These are phyloP conservation scores for Cataglyphis livida DNA, from an alignment of 2,888 invertebrate species.

Conservation along the genomic window DNA sequence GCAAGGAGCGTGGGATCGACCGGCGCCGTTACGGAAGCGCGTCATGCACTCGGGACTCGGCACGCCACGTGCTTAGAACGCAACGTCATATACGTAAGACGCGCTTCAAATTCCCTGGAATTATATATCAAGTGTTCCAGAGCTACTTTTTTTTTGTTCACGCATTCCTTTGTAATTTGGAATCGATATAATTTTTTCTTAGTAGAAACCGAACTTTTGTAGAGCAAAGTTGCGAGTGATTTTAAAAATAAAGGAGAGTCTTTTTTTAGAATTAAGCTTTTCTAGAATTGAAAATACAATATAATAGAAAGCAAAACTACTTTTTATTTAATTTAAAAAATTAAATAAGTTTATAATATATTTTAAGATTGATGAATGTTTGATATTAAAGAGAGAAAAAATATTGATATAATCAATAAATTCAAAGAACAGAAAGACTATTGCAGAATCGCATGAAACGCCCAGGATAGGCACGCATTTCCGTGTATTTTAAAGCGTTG, in stretches of 20 bases:
- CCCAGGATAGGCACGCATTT: slow-evolving; percentile 10
- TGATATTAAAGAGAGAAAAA: background rate
- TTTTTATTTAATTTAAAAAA: background rate
- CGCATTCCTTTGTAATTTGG: background rate
- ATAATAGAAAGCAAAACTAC: background rate
- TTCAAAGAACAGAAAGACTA: background rate
- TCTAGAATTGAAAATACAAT: background rate
- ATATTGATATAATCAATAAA: background rate
- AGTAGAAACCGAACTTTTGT: background rate
- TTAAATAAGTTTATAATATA: background rate
- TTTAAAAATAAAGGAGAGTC: too few species aligned
- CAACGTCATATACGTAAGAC: background rate
- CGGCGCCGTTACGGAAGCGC: slow-evolving; percentile 71
- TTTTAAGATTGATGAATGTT: background rate
- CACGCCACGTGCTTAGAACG: slow-evolving; percentile 24
- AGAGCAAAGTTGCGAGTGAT: background rate
- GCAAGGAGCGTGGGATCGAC: slow-evolving; percentile 81
- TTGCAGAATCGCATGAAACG: slow-evolving; percentile 12
- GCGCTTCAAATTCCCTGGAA: background rate
- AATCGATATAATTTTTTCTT: background rate
- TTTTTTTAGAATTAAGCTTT: background rate
- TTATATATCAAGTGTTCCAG: background rate
- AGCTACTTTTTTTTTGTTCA: background rate
- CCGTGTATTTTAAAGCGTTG: background rate
- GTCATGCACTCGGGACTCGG: slow-evolving; percentile 5